Evolutionary conservation across 2,113 vertebrate species (phyloP).

Genomic region (Ceyx melanurus): DNA sequence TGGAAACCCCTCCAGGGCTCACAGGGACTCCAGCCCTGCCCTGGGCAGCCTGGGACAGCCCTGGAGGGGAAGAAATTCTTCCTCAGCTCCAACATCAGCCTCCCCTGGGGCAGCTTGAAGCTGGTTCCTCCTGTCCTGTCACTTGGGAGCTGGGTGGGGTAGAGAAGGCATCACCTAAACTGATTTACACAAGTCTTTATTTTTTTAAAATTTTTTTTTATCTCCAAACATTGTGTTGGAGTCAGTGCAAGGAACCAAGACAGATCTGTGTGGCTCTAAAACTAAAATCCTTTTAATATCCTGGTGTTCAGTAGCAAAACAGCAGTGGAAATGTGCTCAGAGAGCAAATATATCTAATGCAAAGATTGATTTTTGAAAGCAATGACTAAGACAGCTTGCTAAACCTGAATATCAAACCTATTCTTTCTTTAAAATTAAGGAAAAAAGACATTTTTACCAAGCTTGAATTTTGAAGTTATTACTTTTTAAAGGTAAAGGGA

Average conservation of each 20-base stretch:
- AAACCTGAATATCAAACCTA: background rate
- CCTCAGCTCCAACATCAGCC: too few relatives aligned
- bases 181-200: background rate
- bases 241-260: background rate
- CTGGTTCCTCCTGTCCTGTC: too few relatives aligned
- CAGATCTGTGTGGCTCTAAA: background rate
- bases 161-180: background rate
- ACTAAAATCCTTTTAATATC: background rate
- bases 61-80: too few relatives aligned
- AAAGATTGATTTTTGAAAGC: background rate
- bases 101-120: too few relatives aligned
- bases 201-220: slow-evolving; percentile 32
- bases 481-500: background rate
- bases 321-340: background rate
- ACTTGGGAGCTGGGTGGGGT: background rate
- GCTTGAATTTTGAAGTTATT: background rate
- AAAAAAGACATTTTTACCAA: slow-evolving; percentile 1
- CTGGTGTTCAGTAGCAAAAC: background rate
- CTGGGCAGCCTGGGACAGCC: too few relatives aligned
- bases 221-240: background rate
- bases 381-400: background rate
- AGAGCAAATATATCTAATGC: background rate
- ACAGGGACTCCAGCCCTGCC: too few relatives aligned
- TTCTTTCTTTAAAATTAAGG: background rate
- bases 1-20: too few relatives aligned